Percentiles rank a stretch among this genome's conserved stretches.
Evolutionary conservation across 2,888 invertebrate species (phyloP).

Genomic region (Eristalis pertinax): DNA sequence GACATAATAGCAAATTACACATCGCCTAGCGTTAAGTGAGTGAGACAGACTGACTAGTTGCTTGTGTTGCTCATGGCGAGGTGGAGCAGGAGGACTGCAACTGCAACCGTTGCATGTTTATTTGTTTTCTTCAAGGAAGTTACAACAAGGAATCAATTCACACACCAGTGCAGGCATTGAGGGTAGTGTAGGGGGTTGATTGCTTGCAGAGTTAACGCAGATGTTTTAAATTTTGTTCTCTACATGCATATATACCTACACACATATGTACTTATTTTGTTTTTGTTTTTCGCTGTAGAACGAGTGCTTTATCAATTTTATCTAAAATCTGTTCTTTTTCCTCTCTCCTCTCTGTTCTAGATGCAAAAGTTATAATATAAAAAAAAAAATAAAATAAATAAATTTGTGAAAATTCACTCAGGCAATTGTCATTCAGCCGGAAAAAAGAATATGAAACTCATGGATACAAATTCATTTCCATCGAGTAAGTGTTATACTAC

Average conservation of each 20-base stretch:
- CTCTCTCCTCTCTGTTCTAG: conserved; percentile 39
- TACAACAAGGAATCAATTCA: conserved; percentile 37
- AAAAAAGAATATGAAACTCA: conserved; percentile 67
- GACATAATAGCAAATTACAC: conserved; percentile 44
- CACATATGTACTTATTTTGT: too few species aligned
- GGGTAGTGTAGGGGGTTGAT: neutral
- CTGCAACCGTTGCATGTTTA: conserved; percentile 41
- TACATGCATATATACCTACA: too few species aligned
- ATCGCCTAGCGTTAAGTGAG: neutral
- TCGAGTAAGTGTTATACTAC: conserved; percentile 63
- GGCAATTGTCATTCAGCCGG: conserved; percentile 49
- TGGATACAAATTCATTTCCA: conserved; percentile 67
- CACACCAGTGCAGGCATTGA: neutral
- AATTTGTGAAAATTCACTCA: conserved; percentile 18
- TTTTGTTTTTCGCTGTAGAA: neutral
- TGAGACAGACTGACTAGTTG: neutral
- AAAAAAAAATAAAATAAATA: conserved; percentile 1
- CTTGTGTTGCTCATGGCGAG: neutral
- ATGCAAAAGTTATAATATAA: conserved; percentile 30
- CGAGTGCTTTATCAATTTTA: neutral
- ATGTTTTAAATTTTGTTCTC: neutral
- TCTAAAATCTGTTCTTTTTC: neutral
- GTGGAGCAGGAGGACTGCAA: neutral
- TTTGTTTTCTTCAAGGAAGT: conserved; percentile 57
- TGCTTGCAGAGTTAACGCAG: conserved; percentile 10